phyloP scores from a whole-genome alignment of 2,888 invertebrate genomes.

The Melanchra persicariae region DNA sequence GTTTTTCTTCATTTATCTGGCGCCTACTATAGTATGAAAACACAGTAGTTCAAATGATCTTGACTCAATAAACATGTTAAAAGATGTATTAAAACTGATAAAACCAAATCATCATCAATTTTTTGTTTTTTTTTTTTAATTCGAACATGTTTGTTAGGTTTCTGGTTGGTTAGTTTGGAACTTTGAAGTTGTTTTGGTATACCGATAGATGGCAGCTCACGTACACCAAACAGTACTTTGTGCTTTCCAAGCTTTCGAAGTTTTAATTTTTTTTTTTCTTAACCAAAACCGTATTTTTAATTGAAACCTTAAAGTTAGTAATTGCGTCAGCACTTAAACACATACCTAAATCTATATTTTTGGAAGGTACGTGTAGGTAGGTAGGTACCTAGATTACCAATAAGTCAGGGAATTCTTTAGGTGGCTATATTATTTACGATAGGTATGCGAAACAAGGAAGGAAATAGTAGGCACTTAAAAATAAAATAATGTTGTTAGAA shows the following conservation, averaged over 20 bases:
- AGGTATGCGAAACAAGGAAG: constrained; percentile 41
- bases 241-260: not conserved
- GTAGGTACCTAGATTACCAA: not conserved
- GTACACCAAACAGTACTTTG: not conserved
- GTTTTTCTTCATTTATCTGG: too few species aligned
- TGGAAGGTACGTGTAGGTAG: too few species aligned
- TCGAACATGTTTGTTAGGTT: not conserved
- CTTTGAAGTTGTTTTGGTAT: not conserved
- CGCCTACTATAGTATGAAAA: too few species aligned
- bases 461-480: constrained; percentile 18
- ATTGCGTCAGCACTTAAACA: not conserved
- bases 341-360: not conserved
- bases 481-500: constrained; percentile 6
- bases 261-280: too few species aligned
- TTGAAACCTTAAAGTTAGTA: not conserved
- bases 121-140: too few species aligned
- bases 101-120: not conserved
- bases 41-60: too few species aligned
- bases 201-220: constrained; percentile 39
- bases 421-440: not conserved
- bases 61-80: not conserved
- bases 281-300: not conserved
- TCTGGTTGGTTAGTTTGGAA: too few species aligned
- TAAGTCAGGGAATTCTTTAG: not conserved
- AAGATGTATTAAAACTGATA: not conserved